phyloP scores from a whole-genome alignment of 1,140 invertebrate species.

The Telenomus remus region DNA sequence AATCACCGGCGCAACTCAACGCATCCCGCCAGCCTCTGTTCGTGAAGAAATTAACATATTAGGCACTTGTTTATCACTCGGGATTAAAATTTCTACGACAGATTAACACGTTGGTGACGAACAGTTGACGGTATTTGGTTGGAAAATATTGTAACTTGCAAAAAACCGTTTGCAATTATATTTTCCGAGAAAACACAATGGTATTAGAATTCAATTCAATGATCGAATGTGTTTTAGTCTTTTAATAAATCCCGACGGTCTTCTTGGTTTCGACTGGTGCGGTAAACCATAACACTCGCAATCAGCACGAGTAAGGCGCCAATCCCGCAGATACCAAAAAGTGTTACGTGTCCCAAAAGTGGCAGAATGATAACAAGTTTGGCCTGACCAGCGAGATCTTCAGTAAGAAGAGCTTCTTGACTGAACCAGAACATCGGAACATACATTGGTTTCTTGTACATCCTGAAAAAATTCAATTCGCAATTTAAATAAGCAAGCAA shows the following conservation, averaged over 20 bases:
- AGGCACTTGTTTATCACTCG: conserved; percentile 51
- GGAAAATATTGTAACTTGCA: background rate
- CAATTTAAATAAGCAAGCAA: no score
- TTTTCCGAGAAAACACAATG: background rate
- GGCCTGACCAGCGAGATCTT: conserved; percentile 77
- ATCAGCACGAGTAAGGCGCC: conserved; percentile 74
- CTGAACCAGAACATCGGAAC: conserved; percentile 86
- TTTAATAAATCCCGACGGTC: conserved; percentile 62
- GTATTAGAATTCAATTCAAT: background rate
- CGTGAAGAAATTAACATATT: no score
- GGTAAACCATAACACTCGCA: conserved; percentile 65
- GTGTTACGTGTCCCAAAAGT: conserved; percentile 75
- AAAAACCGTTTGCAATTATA: background rate
- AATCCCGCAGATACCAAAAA: conserved; percentile 74
- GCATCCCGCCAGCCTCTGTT: no score
- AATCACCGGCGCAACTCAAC: no score
- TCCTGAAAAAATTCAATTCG: conserved; percentile 68
- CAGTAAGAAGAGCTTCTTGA: conserved; percentile 79
- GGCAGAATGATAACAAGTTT: conserved; percentile 76
- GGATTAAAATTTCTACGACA: conserved; percentile 23
- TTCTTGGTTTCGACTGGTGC: conserved; percentile 56
- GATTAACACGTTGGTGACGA: conserved; percentile 12
- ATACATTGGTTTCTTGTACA: conserved; percentile 77
- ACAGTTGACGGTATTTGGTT: background rate
- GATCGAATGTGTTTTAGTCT: no score